These are phyloP conservation scores for Cyprinodon diabolis DNA, from an alignment of 2,797 vertebrate species.

Conservation along the genomic window DNA sequence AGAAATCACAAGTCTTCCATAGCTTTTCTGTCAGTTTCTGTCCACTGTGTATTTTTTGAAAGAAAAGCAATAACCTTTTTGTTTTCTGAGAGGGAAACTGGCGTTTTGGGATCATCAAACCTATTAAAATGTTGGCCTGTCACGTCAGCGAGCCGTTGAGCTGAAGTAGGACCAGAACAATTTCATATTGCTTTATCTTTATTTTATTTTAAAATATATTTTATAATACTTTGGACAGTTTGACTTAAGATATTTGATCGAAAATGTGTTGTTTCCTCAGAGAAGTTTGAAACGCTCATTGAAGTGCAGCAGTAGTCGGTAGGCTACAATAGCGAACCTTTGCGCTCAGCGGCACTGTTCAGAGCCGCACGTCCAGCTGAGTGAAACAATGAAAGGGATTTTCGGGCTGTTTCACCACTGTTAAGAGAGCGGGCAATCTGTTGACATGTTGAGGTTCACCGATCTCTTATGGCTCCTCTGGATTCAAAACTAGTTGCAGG, in stretches of 20 bases:
- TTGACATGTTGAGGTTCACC: slow-evolving; percentile 55
- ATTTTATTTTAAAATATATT: slow-evolving; percentile 56
- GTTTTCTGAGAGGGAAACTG: slow-evolving; percentile 74
- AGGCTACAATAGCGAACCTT: slow-evolving; percentile 56
- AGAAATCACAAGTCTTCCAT: slow-evolving; percentile 86
- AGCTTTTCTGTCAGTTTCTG: slow-evolving; percentile 80
- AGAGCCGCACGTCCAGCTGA: slow-evolving; percentile 75
- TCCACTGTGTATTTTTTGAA: slow-evolving; percentile 82
- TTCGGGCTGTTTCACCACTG: slow-evolving; percentile 73
- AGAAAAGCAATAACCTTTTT: slow-evolving; percentile 85
- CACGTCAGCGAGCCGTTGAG: slow-evolving; percentile 78
- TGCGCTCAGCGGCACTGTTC: slow-evolving; percentile 59
- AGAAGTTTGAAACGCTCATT: slow-evolving; percentile 49
- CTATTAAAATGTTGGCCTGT: slow-evolving; percentile 72
- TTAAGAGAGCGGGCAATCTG: slow-evolving; percentile 61
- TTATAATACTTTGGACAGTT: slow-evolving; percentile 71
- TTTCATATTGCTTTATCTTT: slow-evolving; percentile 66
- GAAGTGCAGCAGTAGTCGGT: slow-evolving; percentile 56
- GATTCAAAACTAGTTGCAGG: slow-evolving; percentile 61
- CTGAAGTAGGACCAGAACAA: slow-evolving; percentile 70
- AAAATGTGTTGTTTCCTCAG: slow-evolving; percentile 52
- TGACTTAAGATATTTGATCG: slow-evolving; percentile 44
- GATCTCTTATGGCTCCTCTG: slow-evolving; percentile 62
- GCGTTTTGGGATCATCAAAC: slow-evolving; percentile 72
- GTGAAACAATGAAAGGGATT: slow-evolving; percentile 78